Percentiles rank a stretch among this genome's conserved stretches.
Conservation (phyloP, 35 echinoderm and acorn worm species). For the Strongylocentrotus purpuratus region DNA sequence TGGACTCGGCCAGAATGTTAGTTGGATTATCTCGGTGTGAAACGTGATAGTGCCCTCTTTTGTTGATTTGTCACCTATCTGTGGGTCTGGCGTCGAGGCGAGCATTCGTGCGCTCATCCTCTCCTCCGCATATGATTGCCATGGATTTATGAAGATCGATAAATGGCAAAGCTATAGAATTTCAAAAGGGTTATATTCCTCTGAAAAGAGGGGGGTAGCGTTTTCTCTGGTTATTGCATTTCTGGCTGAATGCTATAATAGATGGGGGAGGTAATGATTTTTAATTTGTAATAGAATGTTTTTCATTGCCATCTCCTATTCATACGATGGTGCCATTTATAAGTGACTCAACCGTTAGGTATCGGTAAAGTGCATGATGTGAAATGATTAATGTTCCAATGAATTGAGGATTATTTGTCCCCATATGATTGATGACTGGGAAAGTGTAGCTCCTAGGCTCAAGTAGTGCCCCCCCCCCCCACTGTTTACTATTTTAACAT, state of each 20-base stretch:
- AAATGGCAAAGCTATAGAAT: slow-evolving; percentile 12
- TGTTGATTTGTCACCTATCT: slow-evolving; percentile 17
- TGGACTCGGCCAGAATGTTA: slow-evolving; percentile 1
- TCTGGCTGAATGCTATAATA: neutral
- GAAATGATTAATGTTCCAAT: neutral
- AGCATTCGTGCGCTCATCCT: slow-evolving; percentile 15
- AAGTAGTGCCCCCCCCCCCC: no score
- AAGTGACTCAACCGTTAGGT: neutral
- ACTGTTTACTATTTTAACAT: neutral
- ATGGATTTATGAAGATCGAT: slow-evolving; percentile 10
- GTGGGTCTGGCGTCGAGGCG: neutral
- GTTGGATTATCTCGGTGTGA: neutral
- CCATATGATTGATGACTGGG: neutral
- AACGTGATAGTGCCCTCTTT: slow-evolving; percentile 10
- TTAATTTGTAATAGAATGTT: neutral
- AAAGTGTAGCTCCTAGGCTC: neutral
- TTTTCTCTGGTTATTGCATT: neutral
- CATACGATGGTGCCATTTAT: neutral
- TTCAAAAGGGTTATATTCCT: neutral
- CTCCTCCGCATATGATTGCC: neutral
- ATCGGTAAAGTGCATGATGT: neutral
- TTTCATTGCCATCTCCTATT: neutral
- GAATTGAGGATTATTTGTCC: neutral
- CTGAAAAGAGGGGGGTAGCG: neutral
- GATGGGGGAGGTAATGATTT: slow-evolving; percentile 1